Percentiles rank a stretch among this genome's conserved stretches.
Conservation (phyloP, 2,888 invertebrate species). For the Lithosia quadra region DNA sequence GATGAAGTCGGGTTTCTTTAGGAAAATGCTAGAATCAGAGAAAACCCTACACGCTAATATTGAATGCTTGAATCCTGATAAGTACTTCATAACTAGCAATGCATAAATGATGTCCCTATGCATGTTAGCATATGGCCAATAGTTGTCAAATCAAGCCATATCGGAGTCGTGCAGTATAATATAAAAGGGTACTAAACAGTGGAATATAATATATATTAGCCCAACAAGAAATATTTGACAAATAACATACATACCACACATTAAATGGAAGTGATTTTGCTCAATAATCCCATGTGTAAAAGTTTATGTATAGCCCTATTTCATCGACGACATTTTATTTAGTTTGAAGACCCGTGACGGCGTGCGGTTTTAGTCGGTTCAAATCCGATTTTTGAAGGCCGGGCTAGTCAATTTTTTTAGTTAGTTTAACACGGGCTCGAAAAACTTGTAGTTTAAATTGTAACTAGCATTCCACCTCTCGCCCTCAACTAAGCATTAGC, state of each 20-base stretch:
- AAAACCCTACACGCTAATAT: too few relatives aligned
- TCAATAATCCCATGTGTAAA: constrained; percentile 10
- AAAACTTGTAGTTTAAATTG: too few relatives aligned
- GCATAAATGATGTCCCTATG: not conserved
- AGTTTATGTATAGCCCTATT: constrained; percentile 3
- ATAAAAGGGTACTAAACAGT: constrained; percentile 16
- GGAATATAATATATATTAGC: constrained; percentile 40
- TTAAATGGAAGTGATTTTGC: constrained; percentile 15
- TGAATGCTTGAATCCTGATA: not conserved
- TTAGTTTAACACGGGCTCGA: too few relatives aligned
- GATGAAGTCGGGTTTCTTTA: too few relatives aligned
- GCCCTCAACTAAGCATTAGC: not conserved
- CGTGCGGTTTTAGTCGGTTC: too few relatives aligned
- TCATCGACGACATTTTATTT: not conserved
- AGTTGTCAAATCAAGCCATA: not conserved
- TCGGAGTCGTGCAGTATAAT: constrained; percentile 7
- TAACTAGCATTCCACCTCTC: too few relatives aligned
- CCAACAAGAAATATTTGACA: constrained; percentile 7
- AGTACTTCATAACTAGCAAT: constrained; percentile 3
- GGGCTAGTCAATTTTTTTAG: too few relatives aligned
- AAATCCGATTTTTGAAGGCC: too few relatives aligned
- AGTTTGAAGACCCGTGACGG: not conserved
- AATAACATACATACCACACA: constrained; percentile 6
- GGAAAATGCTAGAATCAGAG: too few relatives aligned
- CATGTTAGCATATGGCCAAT: not conserved